These are phyloP conservation scores for Meriones psammophilus DNA, from an alignment of 2,797 vertebrate genomes.

Conservation along the genomic window DNA sequence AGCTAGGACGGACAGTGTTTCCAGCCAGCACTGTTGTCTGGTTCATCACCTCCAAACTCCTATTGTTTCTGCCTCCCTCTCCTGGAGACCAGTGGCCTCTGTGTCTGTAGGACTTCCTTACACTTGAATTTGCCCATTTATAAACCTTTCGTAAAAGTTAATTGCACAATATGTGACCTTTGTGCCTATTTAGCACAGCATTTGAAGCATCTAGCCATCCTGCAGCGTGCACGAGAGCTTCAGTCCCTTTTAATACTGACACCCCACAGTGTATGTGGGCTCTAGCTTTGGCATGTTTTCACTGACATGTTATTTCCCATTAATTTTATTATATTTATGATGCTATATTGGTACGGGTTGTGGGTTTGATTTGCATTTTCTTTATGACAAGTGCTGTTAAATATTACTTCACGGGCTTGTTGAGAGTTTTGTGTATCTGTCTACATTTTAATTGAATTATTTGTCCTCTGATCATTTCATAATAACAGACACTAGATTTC, in stretches of 20 bases:
- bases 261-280: no score
- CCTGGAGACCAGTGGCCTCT: neutral
- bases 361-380: neutral
- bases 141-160: neutral
- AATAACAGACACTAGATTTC: neutral
- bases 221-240: neutral
- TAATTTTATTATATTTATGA: neutral
- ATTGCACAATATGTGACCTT: neutral
- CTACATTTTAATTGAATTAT: neutral
- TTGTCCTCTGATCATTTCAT: neutral
- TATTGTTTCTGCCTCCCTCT: neutral
- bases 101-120: neutral
- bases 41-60: neutral
- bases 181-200: neutral
- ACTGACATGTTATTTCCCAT: neutral
- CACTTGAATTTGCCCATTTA: neutral
- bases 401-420: neutral
- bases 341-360: neutral
- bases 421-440: neutral
- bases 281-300: neutral
- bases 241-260: neutral
- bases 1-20: neutral
- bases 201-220: neutral
- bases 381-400: neutral
- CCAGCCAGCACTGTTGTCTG: neutral